Evolutionary conservation across 2,797 vertebrate genomes (phyloP), one percentile per base, ranked within the genome.

Genomic region (Scolopax rusticola): DNA sequence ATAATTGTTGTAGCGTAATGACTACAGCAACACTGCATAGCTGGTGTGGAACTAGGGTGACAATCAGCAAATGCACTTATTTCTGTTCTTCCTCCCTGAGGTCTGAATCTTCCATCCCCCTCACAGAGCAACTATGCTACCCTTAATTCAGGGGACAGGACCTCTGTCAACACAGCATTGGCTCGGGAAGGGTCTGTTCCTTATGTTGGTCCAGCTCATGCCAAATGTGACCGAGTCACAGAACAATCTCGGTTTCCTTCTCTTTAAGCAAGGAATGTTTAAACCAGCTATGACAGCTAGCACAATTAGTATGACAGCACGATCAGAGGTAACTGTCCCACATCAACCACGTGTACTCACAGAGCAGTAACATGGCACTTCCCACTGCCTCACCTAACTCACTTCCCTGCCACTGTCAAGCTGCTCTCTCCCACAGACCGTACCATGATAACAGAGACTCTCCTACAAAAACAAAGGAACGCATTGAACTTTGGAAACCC

Each of bases 1-100:
- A 16, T 19, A 48, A 51, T 1, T 33, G 53, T 1, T 48, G 56
- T 7, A 40, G 41, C 1, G 3, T 5, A 15, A 33, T 2, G 21
- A 43, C 47, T 9, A 56, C 32, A 41, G 50, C 54, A 82, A 30
- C 38, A 17, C 43, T 33, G 57, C 83, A 32, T 7, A 61, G 67
- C 38, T 67, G 50, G 3, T 48, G 45, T 1, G 3, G 84, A 76
- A 45, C 27, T 20, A 36, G 13, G n/a, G 43, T 36, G 19, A 32
- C 57, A 47, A 7, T 3, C 43, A 65, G 45, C 11, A 8, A 74
- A 67, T 8, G 56, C 21, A 14, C 18, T 70, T 32, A 53, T 36
- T 28, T 57, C 64, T 71, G 7, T 28, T 20, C 61, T 27, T 75
- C 48, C 28, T 51, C 30, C 36, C 63, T 20, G 14, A 51, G 27